phyloP scores from a whole-genome alignment of 2,888 invertebrate genomes.

The Galeruca laticollis region DNA sequence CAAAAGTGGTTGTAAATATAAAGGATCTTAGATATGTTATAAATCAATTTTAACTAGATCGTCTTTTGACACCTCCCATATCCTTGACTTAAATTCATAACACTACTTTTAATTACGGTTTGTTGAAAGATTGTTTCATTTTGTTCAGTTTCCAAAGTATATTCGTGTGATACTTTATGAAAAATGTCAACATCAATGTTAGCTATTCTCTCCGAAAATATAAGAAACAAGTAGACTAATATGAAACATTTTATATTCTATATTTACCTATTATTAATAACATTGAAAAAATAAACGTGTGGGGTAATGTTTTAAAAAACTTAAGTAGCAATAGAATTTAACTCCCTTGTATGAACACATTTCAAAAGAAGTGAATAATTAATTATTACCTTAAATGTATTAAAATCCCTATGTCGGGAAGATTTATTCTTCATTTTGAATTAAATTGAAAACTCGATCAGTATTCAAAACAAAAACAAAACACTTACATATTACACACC shows the following conservation, averaged over 20 bases:
- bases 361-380: background rate
- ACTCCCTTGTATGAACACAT: background rate
- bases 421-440: slow-evolving; percentile 77
- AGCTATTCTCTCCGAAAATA: slow-evolving; percentile 88
- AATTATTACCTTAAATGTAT: slow-evolving; percentile 77
- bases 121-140: slow-evolving; percentile 84
- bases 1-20: slow-evolving; percentile 84
- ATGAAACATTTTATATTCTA: too few relatives aligned
- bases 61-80: slow-evolving; percentile 82
- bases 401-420: slow-evolving; percentile 78
- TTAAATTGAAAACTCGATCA: background rate
- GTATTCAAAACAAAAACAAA: background rate
- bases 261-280: too few relatives aligned
- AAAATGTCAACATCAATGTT: slow-evolving; percentile 90
- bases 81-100: slow-evolving; percentile 86
- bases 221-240: slow-evolving; percentile 78
- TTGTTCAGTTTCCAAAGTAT: slow-evolving; percentile 77
- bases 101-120: slow-evolving; percentile 89
- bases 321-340: background rate
- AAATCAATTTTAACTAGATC: slow-evolving; percentile 79
- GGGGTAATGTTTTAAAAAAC: background rate
- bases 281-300: background rate
- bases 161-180: slow-evolving; percentile 84
- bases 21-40: slow-evolving; percentile 78
- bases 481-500: background rate